These are phyloP conservation scores for Dicranocentrus wangi DNA, from an alignment of 2,888 invertebrate species.

Conservation along the genomic window DNA sequence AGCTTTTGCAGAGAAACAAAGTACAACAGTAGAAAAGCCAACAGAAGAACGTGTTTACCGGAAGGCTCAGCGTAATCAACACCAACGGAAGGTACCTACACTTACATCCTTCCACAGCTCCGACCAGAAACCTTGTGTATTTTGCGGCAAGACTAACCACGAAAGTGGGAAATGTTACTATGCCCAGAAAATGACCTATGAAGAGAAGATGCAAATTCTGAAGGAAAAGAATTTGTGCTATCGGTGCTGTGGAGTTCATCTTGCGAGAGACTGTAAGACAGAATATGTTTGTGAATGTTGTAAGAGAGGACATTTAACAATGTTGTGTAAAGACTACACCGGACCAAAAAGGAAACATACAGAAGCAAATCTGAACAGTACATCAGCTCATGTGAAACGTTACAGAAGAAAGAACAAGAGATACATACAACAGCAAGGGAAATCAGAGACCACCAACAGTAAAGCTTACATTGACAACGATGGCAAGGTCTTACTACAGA, in stretches of 20 bases:
- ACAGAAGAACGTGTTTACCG: no score
- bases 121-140: conserved; percentile 2
- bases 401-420: neutral
- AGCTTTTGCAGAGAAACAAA: neutral
- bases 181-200: conserved; percentile 2
- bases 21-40: neutral
- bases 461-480: neutral
- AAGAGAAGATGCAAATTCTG: conserved; percentile 9
- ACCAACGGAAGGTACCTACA: neutral
- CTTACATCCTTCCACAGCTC: conserved; percentile 16
- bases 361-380: no score
- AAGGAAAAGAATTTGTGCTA: neutral
- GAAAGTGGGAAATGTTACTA: neutral
- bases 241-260: conserved; percentile 5
- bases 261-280: neutral
- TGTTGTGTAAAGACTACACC: neutral
- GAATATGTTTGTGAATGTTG: neutral
- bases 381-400: no score
- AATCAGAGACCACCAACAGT: neutral
- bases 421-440: neutral
- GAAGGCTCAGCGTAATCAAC: neutral
- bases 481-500: conserved; percentile 4
- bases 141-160: conserved; percentile 23
- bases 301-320: neutral
- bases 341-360: neutral